Evolutionary conservation across 2,113 vertebrate genomes (phyloP).

Genomic region (Furnarius figulus): DNA sequence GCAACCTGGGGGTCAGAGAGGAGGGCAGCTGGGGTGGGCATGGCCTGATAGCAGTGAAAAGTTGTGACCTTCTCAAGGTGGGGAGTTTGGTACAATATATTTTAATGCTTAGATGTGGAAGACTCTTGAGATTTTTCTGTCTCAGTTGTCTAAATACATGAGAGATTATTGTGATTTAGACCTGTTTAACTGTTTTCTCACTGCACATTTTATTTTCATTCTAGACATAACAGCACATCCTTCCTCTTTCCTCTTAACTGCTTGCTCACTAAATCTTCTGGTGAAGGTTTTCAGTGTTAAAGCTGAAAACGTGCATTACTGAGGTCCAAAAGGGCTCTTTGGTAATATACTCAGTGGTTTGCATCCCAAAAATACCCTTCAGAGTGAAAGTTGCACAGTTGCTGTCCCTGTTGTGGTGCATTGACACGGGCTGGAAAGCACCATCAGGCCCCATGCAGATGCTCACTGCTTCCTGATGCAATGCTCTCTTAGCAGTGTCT

Average conservation of each 20-base stretch:
- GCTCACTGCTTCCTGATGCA: background rate
- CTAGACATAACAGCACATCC: background rate
- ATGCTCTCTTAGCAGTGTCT: background rate
- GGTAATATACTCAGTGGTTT: background rate
- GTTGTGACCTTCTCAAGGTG: background rate
- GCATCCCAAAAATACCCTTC: background rate
- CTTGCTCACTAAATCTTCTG: background rate
- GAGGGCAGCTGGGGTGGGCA: accelerated
- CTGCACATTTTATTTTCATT: background rate
- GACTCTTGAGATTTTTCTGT: background rate
- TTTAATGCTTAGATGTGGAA: background rate
- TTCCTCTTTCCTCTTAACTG: background rate
- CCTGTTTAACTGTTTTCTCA: background rate
- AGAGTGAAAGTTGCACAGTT: background rate
- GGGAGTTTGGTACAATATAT: background rate
- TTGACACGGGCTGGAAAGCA: background rate
- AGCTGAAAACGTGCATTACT: conserved; percentile 1
- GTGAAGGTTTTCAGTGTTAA: background rate
- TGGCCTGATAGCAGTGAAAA: accelerated
- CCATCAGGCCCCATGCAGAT: accelerated
- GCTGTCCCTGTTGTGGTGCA: background rate
- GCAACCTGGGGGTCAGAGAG: accelerated
- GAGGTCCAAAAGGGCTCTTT: background rate
- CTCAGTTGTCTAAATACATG: background rate
- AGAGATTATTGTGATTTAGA: background rate